These are phyloP conservation scores for Drepanosiphum platanoidis DNA, from an alignment of 2,888 invertebrate genomes.

Conservation along the genomic window DNA sequence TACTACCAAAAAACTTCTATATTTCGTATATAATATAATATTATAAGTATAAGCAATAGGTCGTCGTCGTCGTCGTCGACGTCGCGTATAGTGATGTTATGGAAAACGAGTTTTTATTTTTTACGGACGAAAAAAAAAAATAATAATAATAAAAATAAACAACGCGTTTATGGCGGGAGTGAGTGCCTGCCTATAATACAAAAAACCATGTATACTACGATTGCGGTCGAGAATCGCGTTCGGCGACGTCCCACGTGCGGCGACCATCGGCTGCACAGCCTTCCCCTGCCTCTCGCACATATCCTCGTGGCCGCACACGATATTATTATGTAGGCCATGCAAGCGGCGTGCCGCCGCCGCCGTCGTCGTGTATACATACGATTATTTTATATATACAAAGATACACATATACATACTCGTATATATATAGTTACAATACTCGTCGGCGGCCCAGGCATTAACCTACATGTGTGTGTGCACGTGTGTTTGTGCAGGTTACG, in stretches of 20 bases:
- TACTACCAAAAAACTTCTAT: too few species aligned
- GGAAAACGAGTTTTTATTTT: conserved; percentile 7
- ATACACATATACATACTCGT: background rate
- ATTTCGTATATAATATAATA: background rate
- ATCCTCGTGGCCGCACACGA: conserved; percentile 10
- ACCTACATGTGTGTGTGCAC: conserved; percentile 31
- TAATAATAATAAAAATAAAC: background rate
- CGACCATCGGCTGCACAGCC: background rate
- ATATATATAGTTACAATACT: conserved; percentile 24
- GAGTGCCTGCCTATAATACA: background rate
- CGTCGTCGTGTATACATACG: background rate
- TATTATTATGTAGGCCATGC: conserved; percentile 45
- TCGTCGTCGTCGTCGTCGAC: too few species aligned
- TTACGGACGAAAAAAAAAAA: background rate
- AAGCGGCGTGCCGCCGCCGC: conserved; percentile 41
- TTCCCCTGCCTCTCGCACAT: background rate
- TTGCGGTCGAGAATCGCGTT: conserved; percentile 41
- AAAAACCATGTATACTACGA: background rate
- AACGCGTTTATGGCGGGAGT: conserved; percentile 23
- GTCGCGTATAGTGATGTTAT: background rate
- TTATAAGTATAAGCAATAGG: background rate
- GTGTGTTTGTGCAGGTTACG: background rate
- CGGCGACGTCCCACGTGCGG: conserved; percentile 46
- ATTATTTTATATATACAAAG: too few species aligned
- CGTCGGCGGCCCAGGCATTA: conserved; percentile 34